Evolutionary conservation across 2,797 vertebrate species (phyloP).

Genomic region (Urophycis tenuis): DNA sequence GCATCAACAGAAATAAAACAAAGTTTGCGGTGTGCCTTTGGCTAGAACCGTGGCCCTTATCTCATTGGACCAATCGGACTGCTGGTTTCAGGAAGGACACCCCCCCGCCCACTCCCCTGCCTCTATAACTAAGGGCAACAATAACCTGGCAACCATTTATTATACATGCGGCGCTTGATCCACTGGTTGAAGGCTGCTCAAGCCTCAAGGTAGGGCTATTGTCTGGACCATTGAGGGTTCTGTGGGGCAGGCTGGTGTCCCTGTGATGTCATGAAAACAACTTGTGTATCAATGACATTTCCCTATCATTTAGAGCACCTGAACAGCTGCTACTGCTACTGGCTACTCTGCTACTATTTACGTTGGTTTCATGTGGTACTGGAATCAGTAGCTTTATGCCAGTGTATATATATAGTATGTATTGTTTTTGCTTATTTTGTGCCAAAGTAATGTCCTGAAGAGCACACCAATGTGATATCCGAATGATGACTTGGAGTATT

Average conservation of each 20-base stretch:
- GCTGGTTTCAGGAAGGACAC: conserved; percentile 52
- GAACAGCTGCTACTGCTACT: not conserved
- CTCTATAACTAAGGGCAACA: conserved; percentile 70
- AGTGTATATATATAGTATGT: too few species aligned
- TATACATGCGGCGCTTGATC: conserved; percentile 51
- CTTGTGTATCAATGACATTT: not conserved
- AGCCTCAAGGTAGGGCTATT: conserved; percentile 37
- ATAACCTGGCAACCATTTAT: conserved; percentile 73
- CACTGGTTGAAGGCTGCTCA: conserved; percentile 46
- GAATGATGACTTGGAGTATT: not conserved
- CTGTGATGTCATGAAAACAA: not conserved
- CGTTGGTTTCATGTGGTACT: not conserved
- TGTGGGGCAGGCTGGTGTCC: conserved; percentile 15
- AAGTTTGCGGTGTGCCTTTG: conserved; percentile 30
- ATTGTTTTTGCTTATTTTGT: not conserved
- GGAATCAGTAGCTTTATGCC: not conserved
- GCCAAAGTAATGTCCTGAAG: not conserved
- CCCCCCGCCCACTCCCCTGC: conserved; percentile 25
- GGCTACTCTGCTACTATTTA: not conserved
- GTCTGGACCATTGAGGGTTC: conserved; percentile 35
- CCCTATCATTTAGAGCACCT: not conserved
- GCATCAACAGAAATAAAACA: conserved; percentile 33
- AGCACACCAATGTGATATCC: not conserved
- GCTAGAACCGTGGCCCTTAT: conserved; percentile 26
- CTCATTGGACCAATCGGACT: conserved; percentile 38